Evolutionary conservation across 2,797 vertebrate species (phyloP).

Genomic region (Acanthopagrus latus): DNA sequence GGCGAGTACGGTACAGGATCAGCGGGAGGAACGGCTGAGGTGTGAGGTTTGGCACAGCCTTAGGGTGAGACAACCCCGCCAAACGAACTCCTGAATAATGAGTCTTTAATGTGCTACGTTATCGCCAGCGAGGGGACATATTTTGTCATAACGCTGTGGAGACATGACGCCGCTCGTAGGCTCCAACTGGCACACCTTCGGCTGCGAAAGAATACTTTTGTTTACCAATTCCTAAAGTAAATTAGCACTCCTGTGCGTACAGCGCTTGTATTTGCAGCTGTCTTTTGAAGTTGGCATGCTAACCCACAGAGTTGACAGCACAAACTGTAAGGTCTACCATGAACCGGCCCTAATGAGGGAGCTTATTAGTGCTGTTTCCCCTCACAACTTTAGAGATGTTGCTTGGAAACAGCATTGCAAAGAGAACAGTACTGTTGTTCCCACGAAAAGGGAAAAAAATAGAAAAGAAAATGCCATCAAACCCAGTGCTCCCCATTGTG

Average conservation of each 20-base stretch:
- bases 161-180: constrained; percentile 46
- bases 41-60: constrained; percentile 55
- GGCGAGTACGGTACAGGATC: constrained; percentile 41
- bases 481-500: constrained; percentile 52
- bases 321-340: constrained; percentile 70
- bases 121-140: constrained; percentile 54
- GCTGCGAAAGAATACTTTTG: constrained; percentile 54
- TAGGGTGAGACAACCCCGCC: constrained; percentile 59
- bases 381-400: constrained; percentile 70
- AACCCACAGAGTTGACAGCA: constrained; percentile 74
- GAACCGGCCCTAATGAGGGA: constrained; percentile 76
- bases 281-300: constrained; percentile 78
- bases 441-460: too few relatives aligned
- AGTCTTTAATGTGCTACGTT: constrained; percentile 70
- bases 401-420: constrained; percentile 72
- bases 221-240: constrained; percentile 73
- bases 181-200: constrained; percentile 48
- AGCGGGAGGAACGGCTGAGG: constrained; percentile 35
- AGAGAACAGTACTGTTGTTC: constrained; percentile 65
- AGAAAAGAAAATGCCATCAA: constrained; percentile 49
- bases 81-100: constrained; percentile 79
- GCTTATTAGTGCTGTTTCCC: constrained; percentile 79
- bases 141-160: constrained; percentile 63
- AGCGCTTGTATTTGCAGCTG: constrained; percentile 61
- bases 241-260: constrained; percentile 65